phyloP scores from a whole-genome alignment of 2,113 vertebrate genomes.

The Caretta caretta region DNA sequence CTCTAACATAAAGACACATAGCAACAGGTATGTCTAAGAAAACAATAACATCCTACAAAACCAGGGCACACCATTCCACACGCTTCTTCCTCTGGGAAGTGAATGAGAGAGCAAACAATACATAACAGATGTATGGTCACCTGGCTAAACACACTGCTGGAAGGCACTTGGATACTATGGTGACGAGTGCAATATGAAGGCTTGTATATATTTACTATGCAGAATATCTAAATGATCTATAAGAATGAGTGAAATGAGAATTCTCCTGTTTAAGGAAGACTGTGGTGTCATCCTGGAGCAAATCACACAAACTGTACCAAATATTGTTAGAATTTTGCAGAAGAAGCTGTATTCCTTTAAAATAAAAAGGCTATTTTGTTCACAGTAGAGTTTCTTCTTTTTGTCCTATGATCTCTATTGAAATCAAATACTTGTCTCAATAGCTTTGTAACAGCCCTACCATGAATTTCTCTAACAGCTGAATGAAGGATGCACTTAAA shows the following conservation, averaged over 20 bases:
- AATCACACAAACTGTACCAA: too few species aligned
- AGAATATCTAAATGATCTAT: background rate
- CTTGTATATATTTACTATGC: background rate
- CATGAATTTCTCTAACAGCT: background rate
- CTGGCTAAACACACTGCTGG: background rate
- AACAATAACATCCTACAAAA: background rate
- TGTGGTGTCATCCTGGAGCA: too few species aligned
- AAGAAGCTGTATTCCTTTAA: background rate
- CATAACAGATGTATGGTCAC: background rate
- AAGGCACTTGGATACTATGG: background rate
- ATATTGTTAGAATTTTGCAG: fast-evolving
- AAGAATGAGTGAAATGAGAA: background rate
- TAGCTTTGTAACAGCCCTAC: background rate
- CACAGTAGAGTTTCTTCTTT: background rate
- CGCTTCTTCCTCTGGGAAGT: background rate
- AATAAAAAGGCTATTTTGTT: background rate
- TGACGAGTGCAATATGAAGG: too few species aligned
- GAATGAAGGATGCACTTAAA: background rate
- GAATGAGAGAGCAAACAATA: background rate
- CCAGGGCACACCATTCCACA: too few species aligned
- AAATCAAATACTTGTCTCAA: background rate
- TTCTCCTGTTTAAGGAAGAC: background rate
- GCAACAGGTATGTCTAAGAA: background rate
- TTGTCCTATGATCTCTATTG: background rate
- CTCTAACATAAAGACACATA: background rate